Evolutionary conservation across 2,797 vertebrate genomes (phyloP).

Genomic region (Darevskia nairensis): DNA sequence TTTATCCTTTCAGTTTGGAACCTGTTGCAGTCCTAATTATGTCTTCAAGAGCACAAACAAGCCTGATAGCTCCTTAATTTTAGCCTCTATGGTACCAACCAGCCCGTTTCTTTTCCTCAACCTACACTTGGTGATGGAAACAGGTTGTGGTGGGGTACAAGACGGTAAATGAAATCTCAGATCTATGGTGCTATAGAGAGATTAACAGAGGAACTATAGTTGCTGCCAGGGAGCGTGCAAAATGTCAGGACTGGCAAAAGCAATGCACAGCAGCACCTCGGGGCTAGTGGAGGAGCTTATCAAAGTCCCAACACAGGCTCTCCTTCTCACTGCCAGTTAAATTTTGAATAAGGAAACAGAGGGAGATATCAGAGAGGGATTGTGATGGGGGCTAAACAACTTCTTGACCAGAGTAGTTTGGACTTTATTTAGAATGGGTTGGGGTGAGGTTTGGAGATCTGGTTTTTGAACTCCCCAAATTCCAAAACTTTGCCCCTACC

Average conservation of each 20-base stretch:
- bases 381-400: not conserved
- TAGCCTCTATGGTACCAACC: not conserved
- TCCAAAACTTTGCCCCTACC: not conserved
- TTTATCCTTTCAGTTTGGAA: not conserved
- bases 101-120: not conserved
- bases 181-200: not conserved
- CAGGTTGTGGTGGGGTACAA: not conserved
- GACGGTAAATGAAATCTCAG: not conserved
- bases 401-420: not conserved
- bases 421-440: not conserved
- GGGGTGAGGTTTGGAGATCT: not conserved
- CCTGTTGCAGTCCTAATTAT: not conserved
- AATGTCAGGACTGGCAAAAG: not conserved
- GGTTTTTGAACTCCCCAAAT: not conserved
- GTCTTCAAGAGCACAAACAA: not conserved
- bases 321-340: not conserved
- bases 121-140: not conserved
- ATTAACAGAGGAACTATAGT: not conserved
- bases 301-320: not conserved
- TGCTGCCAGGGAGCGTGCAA: too few relatives aligned
- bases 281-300: not conserved
- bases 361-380: not conserved
- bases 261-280: not conserved
- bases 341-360: not conserved
- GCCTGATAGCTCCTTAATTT: not conserved